Conservation (phyloP, 2,888 invertebrate species). For the Athalia circularis region DNA sequence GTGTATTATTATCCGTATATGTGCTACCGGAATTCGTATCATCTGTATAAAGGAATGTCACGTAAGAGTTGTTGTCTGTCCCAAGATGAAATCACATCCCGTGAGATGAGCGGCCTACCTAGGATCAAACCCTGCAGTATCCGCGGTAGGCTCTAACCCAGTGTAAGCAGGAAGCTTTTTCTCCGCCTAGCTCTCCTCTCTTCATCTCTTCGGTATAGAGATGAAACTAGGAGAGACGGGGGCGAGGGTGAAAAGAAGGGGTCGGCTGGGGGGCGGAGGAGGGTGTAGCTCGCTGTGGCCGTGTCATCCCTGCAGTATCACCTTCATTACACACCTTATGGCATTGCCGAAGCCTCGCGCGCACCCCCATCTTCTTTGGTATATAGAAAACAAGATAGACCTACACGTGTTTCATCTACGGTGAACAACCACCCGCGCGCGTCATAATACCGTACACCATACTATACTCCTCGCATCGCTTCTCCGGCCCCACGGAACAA, state of each 20-base stretch:
- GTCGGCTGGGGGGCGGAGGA: neutral
- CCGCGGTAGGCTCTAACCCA: constrained; percentile 10
- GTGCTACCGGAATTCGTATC: constrained; percentile 43
- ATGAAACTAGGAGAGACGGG: too few relatives aligned
- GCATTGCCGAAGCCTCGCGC: constrained; percentile 27
- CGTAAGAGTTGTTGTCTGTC: constrained; percentile 50
- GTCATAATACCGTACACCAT: neutral
- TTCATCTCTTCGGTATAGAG: too few relatives aligned
- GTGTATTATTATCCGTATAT: constrained; percentile 44
- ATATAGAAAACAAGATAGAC: constrained; percentile 26
- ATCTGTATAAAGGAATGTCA: constrained; percentile 55
- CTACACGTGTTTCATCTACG: constrained; percentile 40
- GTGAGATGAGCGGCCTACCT: constrained; percentile 47
- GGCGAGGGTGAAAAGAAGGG: too few relatives aligned
- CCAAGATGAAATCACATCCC: constrained; percentile 47
- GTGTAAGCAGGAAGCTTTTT: neutral
- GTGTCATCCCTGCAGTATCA: constrained; percentile 45
- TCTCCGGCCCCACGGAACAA: constrained; percentile 7
- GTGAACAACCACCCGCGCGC: neutral
- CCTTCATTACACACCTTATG: constrained; percentile 48
- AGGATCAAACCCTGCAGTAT: constrained; percentile 44
- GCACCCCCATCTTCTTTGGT: constrained; percentile 20
- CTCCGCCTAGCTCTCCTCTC: too few relatives aligned
- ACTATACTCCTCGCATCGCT: too few relatives aligned
- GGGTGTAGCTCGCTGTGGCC: neutral